Evolutionary conservation across 2,888 invertebrate species (phyloP).

Genomic region (Pinctada fucata): DNA sequence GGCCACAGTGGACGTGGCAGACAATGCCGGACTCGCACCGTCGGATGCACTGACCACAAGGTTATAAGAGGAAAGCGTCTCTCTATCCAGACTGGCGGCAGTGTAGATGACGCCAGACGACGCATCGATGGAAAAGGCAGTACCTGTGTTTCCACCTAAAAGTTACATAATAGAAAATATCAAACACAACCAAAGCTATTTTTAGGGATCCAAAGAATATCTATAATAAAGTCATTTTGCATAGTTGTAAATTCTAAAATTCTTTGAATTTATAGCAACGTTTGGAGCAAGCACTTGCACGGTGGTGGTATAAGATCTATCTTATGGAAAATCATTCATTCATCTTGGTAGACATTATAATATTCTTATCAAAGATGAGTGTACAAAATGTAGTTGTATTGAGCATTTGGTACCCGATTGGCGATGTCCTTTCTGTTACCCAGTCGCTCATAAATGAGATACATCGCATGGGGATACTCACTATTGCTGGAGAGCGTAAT

Average conservation of each 20-base stretch:
- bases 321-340: too few species aligned
- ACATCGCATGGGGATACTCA: too few species aligned
- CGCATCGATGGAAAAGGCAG: not conserved
- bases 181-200: not conserved
- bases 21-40: slow-evolving; percentile 26
- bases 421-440: too few species aligned
- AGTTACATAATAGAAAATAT: not conserved
- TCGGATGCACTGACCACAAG: slow-evolving; percentile 38
- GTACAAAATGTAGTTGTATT: too few species aligned
- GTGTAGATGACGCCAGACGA: not conserved
- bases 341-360: too few species aligned
- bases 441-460: too few species aligned
- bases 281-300: not conserved
- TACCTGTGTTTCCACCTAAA: slow-evolving; percentile 14
- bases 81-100: slow-evolving; percentile 38
- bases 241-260: not conserved
- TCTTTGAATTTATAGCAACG: not conserved
- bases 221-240: not conserved
- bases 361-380: too few species aligned
- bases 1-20: slow-evolving; percentile 24
- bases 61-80: slow-evolving; percentile 29
- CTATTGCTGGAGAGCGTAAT: too few species aligned
- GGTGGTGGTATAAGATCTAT: too few species aligned
- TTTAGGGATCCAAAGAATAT: too few species aligned
- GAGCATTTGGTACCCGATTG: too few species aligned